Evolutionary conservation across 2,888 invertebrate genomes (phyloP).

Genomic region (Lampropteryx suffumata): DNA sequence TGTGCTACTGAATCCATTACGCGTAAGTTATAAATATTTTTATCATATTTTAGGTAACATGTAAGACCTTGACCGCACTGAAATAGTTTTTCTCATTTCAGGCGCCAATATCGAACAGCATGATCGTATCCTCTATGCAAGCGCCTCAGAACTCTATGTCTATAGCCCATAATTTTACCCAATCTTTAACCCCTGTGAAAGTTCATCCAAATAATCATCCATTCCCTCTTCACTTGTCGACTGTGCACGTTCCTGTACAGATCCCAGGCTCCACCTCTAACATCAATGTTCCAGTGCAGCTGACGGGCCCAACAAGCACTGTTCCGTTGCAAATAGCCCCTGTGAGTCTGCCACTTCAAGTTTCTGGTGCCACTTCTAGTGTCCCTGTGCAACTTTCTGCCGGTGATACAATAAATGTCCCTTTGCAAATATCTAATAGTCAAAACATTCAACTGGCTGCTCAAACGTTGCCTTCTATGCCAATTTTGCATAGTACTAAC

Average conservation of each 20-base stretch:
- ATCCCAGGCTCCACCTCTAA: constrained; percentile 73
- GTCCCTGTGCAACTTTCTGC: constrained; percentile 73
- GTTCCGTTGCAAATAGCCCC: constrained; percentile 71
- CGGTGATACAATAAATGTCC: constrained; percentile 74
- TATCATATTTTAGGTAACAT: constrained; percentile 31
- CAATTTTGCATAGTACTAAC: constrained; percentile 62
- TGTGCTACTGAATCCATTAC: constrained; percentile 74
- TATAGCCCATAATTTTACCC: constrained; percentile 71
- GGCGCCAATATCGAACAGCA: constrained; percentile 78
- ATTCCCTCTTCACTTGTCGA: constrained; percentile 73
- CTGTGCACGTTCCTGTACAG: constrained; percentile 77
- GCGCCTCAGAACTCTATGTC: constrained; percentile 73
- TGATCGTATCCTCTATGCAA: constrained; percentile 78
- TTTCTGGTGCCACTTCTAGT: constrained; percentile 65
- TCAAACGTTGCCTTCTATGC: constrained; percentile 68
- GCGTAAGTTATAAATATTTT: constrained; percentile 61
- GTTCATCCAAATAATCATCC: constrained; percentile 67
- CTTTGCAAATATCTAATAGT: constrained; percentile 65
- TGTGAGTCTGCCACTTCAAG: constrained; percentile 73
- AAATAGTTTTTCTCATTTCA: constrained; percentile 63
- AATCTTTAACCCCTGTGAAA: constrained; percentile 74
- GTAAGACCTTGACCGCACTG: constrained; percentile 48
- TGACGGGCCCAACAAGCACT: constrained; percentile 64
- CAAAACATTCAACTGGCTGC: constrained; percentile 68
- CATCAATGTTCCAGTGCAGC: constrained; percentile 74